phyloP scores from a whole-genome alignment of 2,113 vertebrate genomes.

The Dromaius novaehollandiae region DNA sequence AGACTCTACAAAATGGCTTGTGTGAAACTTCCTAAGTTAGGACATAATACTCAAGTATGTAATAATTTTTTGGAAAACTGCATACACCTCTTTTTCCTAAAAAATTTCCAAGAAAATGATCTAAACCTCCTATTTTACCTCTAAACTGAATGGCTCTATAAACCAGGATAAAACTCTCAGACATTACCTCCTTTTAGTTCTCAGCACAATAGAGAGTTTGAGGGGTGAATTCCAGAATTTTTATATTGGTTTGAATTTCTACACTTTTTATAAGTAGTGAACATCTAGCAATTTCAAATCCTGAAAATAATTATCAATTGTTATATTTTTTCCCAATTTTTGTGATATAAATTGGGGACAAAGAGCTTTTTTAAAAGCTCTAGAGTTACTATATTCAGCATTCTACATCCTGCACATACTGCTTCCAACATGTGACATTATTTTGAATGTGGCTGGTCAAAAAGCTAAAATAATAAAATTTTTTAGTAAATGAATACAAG shows the following conservation, averaged over 20 bases:
- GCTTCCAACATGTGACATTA: neutral
- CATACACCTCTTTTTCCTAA: neutral
- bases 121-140: neutral
- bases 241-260: neutral
- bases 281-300: neutral
- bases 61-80: neutral
- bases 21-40: neutral
- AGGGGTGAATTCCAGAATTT: neutral
- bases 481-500: neutral
- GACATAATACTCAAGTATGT: too few species aligned
- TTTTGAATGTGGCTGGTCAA: neutral
- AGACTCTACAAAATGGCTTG: neutral
- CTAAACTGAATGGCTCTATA: neutral
- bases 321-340: neutral
- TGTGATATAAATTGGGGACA: neutral
- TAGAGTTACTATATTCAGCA: neutral
- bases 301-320: neutral
- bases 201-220: neutral
- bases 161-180: neutral
- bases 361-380: neutral
- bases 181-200: neutral
- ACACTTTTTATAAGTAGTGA: neutral
- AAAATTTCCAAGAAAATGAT: neutral
- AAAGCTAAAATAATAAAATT: neutral
- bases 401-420: neutral